Evolutionary conservation across 2,888 invertebrate species (phyloP).

Genomic region (Piscicola geometra): DNA sequence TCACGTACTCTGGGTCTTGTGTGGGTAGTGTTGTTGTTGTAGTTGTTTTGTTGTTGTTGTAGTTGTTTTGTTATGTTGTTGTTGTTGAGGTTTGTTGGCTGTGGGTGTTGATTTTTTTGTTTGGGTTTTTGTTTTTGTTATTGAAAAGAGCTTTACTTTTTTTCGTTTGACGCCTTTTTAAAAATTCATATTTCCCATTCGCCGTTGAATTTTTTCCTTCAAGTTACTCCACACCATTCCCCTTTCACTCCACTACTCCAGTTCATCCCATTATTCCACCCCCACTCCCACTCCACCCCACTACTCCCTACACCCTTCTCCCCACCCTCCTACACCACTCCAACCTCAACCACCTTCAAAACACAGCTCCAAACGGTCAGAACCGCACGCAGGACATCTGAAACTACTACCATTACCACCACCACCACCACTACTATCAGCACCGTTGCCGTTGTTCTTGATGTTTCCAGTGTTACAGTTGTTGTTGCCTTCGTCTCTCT

Average conservation of each 20-base stretch:
- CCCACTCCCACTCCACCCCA: not conserved
- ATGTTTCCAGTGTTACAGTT: not conserved
- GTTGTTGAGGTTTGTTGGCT: too few species aligned
- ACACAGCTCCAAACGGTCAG: slow-evolving; percentile 85
- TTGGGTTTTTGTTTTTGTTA: too few species aligned
- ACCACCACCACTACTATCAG: not conserved
- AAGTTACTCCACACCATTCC: too few species aligned
- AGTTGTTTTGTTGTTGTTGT: not conserved
- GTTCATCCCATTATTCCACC: not conserved
- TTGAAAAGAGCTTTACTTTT: too few species aligned
- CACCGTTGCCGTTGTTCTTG: slow-evolving; percentile 1
- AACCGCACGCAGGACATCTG: slow-evolving; percentile 82
- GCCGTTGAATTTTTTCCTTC: too few species aligned
- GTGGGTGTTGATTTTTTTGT: too few species aligned
- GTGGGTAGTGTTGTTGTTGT: not conserved
- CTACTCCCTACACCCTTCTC: not conserved
- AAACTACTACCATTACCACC: not conserved
- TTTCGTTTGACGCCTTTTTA: too few species aligned
- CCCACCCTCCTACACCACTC: not conserved
- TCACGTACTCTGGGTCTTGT: not conserved
- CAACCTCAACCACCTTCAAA: slow-evolving; percentile 79
- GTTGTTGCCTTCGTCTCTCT: slow-evolving; percentile 8
- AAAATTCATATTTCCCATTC: too few species aligned
- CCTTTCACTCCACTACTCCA: not conserved
- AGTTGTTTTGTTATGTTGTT: too few species aligned